A percentile compares a stretch with the other conserved stretches of the same genome.
phyloP scores from a whole-genome alignment of 1,140 invertebrate genomes.

The Caenorhabditis briggsae region DNA sequence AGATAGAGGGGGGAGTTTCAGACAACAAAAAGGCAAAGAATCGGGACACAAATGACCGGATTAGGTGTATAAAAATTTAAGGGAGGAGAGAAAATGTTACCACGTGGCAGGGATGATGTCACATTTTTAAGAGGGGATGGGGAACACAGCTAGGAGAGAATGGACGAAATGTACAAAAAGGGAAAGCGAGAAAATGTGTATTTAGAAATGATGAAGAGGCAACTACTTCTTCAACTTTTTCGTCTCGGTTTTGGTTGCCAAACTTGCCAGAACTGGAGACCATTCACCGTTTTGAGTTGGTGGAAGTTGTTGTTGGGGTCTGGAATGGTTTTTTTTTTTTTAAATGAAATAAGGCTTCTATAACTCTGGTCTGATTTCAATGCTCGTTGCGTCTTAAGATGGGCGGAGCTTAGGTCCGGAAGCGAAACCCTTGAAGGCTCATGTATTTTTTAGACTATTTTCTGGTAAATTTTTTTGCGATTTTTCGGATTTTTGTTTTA shows the following conservation, averaged over 20 bases:
- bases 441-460: too few species aligned
- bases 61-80: too few species aligned
- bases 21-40: too few species aligned
- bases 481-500: too few species aligned
- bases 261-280: constrained; percentile 19
- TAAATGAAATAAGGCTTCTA: too few species aligned
- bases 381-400: too few species aligned
- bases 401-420: too few species aligned
- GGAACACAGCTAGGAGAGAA: neutral
- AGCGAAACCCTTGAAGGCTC: too few species aligned
- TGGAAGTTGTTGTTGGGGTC: neutral
- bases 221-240: constrained; percentile 19
- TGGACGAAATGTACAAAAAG: constrained; percentile 28
- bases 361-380: too few species aligned
- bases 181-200: neutral
- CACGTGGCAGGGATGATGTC: neutral
- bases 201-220: neutral
- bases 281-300: constrained; percentile 6
- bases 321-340: neutral
- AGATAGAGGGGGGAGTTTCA: neutral
- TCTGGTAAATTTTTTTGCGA: too few species aligned
- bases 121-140: neutral
- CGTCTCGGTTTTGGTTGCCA: constrained; percentile 36
- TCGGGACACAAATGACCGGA: too few species aligned
- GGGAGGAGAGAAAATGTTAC: too few species aligned